Evolutionary conservation across 2,888 invertebrate genomes (phyloP).

Genomic region (Drosophila fungiperda): DNA sequence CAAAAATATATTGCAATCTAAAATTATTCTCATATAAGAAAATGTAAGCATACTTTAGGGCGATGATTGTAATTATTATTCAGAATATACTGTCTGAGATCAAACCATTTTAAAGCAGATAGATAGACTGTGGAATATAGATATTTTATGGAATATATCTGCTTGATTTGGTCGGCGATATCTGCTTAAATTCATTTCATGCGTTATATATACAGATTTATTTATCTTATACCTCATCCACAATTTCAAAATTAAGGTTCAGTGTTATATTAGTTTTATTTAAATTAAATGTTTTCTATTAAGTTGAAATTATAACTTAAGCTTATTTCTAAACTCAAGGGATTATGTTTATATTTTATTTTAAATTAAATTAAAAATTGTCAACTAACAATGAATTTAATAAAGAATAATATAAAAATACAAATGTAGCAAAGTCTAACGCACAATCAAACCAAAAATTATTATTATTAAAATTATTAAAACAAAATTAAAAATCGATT

Average conservation of each 20-base stretch:
- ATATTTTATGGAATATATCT: neutral
- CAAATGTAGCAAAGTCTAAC: neutral
- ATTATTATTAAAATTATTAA: neutral
- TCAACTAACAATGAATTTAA: neutral
- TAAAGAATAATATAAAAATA: neutral
- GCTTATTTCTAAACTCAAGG: neutral
- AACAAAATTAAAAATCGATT: neutral
- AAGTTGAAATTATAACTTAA: neutral
- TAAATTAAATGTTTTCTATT: neutral
- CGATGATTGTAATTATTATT: neutral
- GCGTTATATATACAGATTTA: neutral
- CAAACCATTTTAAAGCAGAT: neutral
- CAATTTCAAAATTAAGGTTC: neutral
- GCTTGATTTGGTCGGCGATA: neutral
- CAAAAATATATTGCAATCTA: neutral
- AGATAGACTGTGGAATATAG: neutral
- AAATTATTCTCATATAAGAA: neutral
- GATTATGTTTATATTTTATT: too few relatives aligned
- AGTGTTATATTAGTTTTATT: neutral
- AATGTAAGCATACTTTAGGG: neutral
- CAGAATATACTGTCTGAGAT: neutral
- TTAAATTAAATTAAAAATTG: neutral
- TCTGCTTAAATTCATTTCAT: neutral
- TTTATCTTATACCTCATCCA: neutral
- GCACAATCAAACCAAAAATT: neutral